Conservation (phyloP, 2,113 vertebrate genomes). For the Lampris incognitus region DNA sequence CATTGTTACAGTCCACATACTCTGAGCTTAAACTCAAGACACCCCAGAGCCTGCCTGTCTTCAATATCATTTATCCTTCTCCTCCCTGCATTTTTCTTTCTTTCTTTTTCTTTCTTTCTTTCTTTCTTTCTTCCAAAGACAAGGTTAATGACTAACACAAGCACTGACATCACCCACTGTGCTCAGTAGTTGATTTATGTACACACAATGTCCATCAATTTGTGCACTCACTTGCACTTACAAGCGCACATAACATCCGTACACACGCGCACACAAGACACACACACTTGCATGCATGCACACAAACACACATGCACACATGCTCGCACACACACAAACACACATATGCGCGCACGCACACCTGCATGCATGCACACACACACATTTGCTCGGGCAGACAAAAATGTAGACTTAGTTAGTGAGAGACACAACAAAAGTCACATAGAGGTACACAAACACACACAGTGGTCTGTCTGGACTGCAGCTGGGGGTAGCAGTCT, state of each 20-base stretch:
- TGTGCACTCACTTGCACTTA: background rate
- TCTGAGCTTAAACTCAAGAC: background rate
- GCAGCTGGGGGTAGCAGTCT: slow-evolving; percentile 22
- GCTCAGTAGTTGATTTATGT: slow-evolving; percentile 31
- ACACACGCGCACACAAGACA: background rate
- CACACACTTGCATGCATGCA: background rate
- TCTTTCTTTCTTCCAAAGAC: slow-evolving; percentile 1
- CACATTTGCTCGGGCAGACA: too few relatives aligned
- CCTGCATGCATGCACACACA: background rate
- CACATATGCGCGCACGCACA: background rate
- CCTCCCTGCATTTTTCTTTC: background rate
- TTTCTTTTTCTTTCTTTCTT: background rate
- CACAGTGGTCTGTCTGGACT: background rate
- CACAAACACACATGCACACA: slow-evolving; percentile 21
- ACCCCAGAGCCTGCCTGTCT: slow-evolving; percentile 13
- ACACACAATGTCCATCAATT: slow-evolving; percentile 10
- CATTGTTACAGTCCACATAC: slow-evolving; percentile 28
- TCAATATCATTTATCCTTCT: background rate
- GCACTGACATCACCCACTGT: slow-evolving; percentile 39
- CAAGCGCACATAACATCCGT: too few relatives aligned
- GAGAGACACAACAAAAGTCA: too few relatives aligned
- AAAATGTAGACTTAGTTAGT: too few relatives aligned
- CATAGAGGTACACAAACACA: too few relatives aligned
- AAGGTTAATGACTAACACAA: slow-evolving; percentile 38
- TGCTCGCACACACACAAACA: background rate